Evolutionary conservation across 2,888 invertebrate species (phyloP), one percentile per base, ranked within the genome.

Genomic region (Tiliacea citrago): DNA sequence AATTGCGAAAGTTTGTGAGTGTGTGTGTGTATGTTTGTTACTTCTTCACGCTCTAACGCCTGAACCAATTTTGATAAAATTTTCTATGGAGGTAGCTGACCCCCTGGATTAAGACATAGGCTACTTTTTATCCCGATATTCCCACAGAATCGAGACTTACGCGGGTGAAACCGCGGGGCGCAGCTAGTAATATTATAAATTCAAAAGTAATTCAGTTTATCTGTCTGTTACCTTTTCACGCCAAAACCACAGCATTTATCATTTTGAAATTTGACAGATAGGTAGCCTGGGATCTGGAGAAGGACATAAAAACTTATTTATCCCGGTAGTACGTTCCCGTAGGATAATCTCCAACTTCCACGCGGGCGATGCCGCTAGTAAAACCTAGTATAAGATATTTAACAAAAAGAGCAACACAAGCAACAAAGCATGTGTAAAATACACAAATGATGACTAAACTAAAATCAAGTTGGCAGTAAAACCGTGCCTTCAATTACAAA

Each of bases 401-500:
- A 49, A n/a, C 16, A 29, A 21, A 35, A 49, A 49, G 2, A 2
- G 9, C 1, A 16, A 6, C 13, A 63, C 7, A 47, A 29, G 29
- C 4, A 10, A 7, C n/a, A 55, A 13, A 57, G 9, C 47, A 47
- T n/a, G 8, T 18, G 8, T 53, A 67, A 68, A 68, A 18, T 57
- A 47, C 21, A 58, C 45, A 45, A 75, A 12, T 45, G 8, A 42
- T 9, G 24, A 24, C 45, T 24, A 3, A 62, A 21, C 10, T 39
- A 35, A 71, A 57, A 79, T 63, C 16, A n/a, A 55, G 55, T 55
- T 1, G 13, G 7, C n/a, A n/a, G 16, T 55, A 76, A 63, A 67
- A 57, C 29, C 55, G 21, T 45, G 4, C n/a, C 21, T 29, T 35
- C n/a, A 42, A 76, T 24, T 71, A 5, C 9, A 45, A 35, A 75